Percentiles rank a stretch among this genome's conserved stretches.
Conservation (phyloP, 2,888 invertebrate species). For the Deroplatys truncata region DNA sequence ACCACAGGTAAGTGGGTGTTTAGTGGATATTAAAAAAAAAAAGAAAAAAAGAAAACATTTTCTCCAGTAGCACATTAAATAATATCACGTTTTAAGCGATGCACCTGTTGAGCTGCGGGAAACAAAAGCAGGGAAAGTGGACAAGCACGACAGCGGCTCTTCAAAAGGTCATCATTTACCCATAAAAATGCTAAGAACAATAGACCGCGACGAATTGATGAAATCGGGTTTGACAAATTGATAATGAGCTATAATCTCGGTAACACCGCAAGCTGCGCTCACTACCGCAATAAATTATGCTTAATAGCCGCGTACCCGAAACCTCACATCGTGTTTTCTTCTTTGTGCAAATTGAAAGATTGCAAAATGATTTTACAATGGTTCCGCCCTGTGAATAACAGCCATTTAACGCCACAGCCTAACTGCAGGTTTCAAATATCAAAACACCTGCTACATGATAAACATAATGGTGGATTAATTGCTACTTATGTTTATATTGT, state of each 20-base stretch:
- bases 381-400: neutral
- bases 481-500: too few species aligned
- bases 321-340: neutral
- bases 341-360: neutral
- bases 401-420: too few species aligned
- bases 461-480: too few species aligned
- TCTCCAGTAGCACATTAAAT: neutral
- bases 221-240: conserved; percentile 12
- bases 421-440: too few species aligned
- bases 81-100: neutral
- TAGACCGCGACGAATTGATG: neutral
- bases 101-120: neutral
- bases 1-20: too few species aligned
- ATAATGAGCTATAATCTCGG: conserved; percentile 9
- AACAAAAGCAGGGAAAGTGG: neutral
- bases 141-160: neutral
- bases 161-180: neutral
- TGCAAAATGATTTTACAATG: neutral
- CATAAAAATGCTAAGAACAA: conserved; percentile 14
- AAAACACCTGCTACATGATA: too few species aligned
- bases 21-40: neutral
- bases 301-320: neutral
- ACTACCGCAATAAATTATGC: neutral
- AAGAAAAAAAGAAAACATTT: neutral
- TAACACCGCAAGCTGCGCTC: neutral